These are phyloP conservation scores for Cheilosia urbana DNA, from an alignment of 2,888 invertebrate genomes.

Conservation along the genomic window DNA sequence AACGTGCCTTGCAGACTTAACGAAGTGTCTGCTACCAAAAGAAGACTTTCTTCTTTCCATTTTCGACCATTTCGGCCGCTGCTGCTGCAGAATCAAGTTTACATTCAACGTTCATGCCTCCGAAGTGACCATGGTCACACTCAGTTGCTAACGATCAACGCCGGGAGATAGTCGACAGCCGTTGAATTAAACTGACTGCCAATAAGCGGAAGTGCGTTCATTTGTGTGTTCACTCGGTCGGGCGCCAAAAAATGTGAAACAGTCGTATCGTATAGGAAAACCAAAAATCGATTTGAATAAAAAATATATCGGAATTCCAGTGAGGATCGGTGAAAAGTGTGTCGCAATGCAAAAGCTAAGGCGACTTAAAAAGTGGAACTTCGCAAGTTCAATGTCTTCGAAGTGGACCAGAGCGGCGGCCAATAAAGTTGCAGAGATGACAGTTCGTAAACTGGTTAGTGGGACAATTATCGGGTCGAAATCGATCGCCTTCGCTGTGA, in stretches of 20 bases:
- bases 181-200: background rate
- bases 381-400: conserved; percentile 66
- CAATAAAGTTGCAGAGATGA: conserved; percentile 39
- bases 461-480: conserved; percentile 70
- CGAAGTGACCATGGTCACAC: conserved; percentile 52
- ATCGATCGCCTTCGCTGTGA: conserved; percentile 47
- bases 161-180: conserved; percentile 42
- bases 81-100: conserved; percentile 37
- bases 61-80: conserved; percentile 55
- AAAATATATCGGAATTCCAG: conserved; percentile 25
- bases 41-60: conserved; percentile 66
- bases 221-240: conserved; percentile 12
- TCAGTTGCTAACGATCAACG: conserved; percentile 60
- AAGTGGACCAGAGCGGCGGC: conserved; percentile 59
- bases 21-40: conserved; percentile 61
- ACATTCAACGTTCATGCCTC: conserved; percentile 15
- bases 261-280: background rate
- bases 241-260: conserved; percentile 45
- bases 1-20: conserved; percentile 71
- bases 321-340: conserved; percentile 59
- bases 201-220: conserved; percentile 33
- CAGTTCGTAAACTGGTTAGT: conserved; percentile 56
- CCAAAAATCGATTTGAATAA: conserved; percentile 17
- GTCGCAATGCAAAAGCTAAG: conserved; percentile 62
- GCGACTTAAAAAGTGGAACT: conserved; percentile 65